Evolutionary conservation across 2,113 vertebrate genomes (phyloP).

Genomic region (Chionodraco myersi): DNA sequence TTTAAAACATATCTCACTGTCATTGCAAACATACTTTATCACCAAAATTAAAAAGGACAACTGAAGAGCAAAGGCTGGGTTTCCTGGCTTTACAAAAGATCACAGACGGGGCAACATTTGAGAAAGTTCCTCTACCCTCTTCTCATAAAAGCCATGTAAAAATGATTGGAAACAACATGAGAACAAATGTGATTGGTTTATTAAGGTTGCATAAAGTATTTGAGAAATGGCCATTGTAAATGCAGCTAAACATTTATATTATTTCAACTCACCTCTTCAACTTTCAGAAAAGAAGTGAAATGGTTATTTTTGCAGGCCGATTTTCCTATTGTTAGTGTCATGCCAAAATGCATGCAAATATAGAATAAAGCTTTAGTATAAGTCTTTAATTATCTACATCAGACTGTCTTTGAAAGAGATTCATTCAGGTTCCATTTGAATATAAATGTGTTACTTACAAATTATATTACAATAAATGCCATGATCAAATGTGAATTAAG

Average conservation of each 20-base stretch:
- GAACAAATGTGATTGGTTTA: too few relatives aligned
- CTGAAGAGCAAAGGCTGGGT: background rate
- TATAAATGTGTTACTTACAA: background rate
- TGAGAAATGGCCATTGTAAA: background rate
- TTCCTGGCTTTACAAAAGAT: background rate
- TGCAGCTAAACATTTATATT: background rate
- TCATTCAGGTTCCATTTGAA: background rate
- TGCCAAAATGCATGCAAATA: too few relatives aligned
- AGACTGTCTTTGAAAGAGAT: background rate
- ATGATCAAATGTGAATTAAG: background rate
- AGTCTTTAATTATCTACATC: background rate
- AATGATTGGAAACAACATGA: background rate
- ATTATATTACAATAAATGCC: background rate
- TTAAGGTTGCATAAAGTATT: background rate
- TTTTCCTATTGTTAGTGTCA: too few relatives aligned
- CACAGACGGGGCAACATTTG: background rate
- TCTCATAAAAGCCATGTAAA: background rate
- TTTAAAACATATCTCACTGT: constrained; percentile 17
- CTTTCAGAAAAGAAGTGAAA: too few relatives aligned
- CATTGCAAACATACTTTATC: background rate
- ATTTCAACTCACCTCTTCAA: too few relatives aligned
- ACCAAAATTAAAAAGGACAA: constrained; percentile 1
- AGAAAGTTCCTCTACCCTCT: background rate
- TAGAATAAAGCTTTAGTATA: background rate
- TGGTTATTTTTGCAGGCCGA: too few relatives aligned